Conservation (phyloP, 2,888 invertebrate species). For the Cataglyphis altisquamis region DNA sequence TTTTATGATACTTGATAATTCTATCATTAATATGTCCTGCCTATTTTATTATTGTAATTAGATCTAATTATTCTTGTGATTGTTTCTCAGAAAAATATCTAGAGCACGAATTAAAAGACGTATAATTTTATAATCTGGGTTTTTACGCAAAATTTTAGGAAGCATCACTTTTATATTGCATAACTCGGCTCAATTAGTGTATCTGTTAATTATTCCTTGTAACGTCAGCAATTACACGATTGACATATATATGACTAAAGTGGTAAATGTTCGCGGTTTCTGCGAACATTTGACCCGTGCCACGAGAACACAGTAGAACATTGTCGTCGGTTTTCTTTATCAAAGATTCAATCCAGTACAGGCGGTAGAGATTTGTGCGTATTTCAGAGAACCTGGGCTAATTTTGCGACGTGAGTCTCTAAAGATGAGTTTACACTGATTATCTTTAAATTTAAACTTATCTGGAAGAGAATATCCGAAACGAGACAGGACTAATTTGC, state of each 20-base stretch:
- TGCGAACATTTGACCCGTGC: conserved; percentile 24
- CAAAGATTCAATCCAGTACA: conserved; percentile 64
- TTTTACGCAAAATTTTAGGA: not conserved
- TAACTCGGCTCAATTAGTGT: conserved; percentile 52
- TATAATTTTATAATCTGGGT: not conserved
- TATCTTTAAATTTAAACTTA: not conserved
- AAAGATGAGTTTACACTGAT: not conserved
- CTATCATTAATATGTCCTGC: not conserved
- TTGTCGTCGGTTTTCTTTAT: conserved; percentile 49
- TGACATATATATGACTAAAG: conserved; percentile 38
- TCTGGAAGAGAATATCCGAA: not conserved
- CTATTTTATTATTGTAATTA: not conserved
- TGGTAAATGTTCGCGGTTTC: conserved; percentile 48
- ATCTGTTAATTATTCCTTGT: conserved; percentile 41
- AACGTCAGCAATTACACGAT: conserved; percentile 27
- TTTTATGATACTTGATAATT: not conserved
- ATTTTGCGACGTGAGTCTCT: not conserved
- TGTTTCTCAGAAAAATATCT: not conserved
- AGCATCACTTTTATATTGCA: not conserved
- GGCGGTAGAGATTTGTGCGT: conserved; percentile 5
- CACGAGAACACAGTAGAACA: conserved; percentile 45
- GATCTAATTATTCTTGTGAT: not conserved
- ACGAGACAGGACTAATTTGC: not conserved
- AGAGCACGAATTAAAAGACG: not conserved
- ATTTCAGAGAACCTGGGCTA: conserved; percentile 21